A percentile compares a stretch with the other conserved stretches of the same genome.
Evolutionary conservation across 2,888 invertebrate species (phyloP).

Genomic region (Zygaena filipendulae): DNA sequence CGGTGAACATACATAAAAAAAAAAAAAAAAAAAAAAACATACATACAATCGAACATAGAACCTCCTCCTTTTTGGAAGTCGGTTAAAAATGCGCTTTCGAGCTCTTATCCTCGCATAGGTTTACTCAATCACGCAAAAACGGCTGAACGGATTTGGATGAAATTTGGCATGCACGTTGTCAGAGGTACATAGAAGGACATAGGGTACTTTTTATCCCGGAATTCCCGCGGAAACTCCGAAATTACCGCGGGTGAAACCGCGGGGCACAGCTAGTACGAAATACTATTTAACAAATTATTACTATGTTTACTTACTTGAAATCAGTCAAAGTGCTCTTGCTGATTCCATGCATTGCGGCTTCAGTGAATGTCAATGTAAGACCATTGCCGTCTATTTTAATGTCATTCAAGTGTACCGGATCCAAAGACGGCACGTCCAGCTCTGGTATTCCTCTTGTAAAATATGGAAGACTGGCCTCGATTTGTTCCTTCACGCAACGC

Average conservation of each 20-base stretch:
- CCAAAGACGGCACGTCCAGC: conserved; percentile 40
- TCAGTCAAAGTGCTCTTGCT: conserved; percentile 30
- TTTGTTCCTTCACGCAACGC: conserved; percentile 38
- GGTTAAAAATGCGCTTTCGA: no score
- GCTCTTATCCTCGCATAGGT: no score
- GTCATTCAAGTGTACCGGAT: conserved; percentile 43
- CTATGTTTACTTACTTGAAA: conserved; percentile 39
- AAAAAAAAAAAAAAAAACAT: no score
- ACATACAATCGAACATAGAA: no score
- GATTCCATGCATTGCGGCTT: conserved; percentile 42
- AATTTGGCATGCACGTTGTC: no score
- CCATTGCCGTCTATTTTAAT: conserved; percentile 46
- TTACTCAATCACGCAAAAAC: no score
- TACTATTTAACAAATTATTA: background rate
- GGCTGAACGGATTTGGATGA: no score
- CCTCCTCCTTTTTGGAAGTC: no score
- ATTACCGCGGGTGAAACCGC: background rate
- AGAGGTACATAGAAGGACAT: background rate
- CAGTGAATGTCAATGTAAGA: conserved; percentile 34
- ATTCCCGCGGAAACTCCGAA: background rate
- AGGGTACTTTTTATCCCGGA: background rate
- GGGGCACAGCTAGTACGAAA: background rate
- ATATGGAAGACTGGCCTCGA: conserved; percentile 28
- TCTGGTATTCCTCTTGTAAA: conserved; percentile 50
- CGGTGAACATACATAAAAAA: no score